Percentiles rank a stretch among this genome's conserved stretches.
These are phyloP conservation scores for Pseudanteris insignis DNA, from an alignment of 2,888 invertebrate genomes.

Conservation along the genomic window DNA sequence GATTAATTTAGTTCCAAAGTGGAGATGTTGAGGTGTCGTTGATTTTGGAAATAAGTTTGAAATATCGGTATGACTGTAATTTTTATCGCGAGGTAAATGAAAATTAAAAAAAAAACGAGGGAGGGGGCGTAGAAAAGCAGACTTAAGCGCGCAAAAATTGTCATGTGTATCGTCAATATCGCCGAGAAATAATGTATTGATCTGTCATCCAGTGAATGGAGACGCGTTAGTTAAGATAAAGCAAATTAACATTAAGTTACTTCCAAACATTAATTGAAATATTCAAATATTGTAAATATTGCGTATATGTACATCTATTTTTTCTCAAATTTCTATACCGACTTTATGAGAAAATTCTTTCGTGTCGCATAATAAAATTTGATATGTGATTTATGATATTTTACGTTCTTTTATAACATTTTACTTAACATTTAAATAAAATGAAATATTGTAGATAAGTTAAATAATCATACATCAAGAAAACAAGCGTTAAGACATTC, in stretches of 20 bases:
- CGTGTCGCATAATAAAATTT: slow-evolving; percentile 45
- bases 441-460: slow-evolving; percentile 43
- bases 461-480: slow-evolving; percentile 44
- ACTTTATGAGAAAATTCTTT: slow-evolving; percentile 42
- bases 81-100: no score
- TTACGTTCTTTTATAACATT: slow-evolving; percentile 43
- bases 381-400: slow-evolving; percentile 42
- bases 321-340: slow-evolving; percentile 43
- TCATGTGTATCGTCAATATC: slow-evolving; percentile 43
- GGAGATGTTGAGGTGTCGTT: background rate
- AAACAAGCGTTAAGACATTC: slow-evolving; percentile 44
- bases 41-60: slow-evolving; percentile 34
- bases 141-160: slow-evolving; percentile 37
- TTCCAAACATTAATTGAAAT: slow-evolving; percentile 40
- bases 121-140: slow-evolving; percentile 29
- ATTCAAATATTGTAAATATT: slow-evolving; percentile 44
- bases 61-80: slow-evolving; percentile 23
- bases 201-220: slow-evolving; percentile 39
- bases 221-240: slow-evolving; percentile 42
- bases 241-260: slow-evolving; percentile 44
- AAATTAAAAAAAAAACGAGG: no score
- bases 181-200: slow-evolving; percentile 43
- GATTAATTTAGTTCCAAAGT: slow-evolving; percentile 38
- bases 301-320: slow-evolving; percentile 42
- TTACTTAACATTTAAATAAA: slow-evolving; percentile 40